These are phyloP conservation scores for Lasioglossum morio DNA, from an alignment of 2,888 invertebrate genomes.

Conservation along the genomic window DNA sequence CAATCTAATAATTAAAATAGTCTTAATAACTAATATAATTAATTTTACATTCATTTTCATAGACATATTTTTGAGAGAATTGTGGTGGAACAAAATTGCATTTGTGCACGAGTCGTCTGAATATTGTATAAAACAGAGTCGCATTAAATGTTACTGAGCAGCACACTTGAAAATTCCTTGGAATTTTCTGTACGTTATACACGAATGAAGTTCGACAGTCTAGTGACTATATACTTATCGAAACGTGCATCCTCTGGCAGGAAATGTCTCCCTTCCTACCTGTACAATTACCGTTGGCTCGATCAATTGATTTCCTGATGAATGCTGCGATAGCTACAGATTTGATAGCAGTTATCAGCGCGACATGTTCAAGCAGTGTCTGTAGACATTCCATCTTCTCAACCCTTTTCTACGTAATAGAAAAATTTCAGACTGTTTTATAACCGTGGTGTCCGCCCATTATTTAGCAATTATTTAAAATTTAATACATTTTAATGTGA, in stretches of 20 bases:
- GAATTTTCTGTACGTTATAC: not conserved
- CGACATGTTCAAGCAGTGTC: not conserved
- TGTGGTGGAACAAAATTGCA: no score
- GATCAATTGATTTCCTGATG: not conserved
- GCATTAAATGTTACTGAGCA: not conserved
- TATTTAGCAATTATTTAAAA: not conserved
- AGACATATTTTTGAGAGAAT: no score
- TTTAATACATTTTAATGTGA: no score
- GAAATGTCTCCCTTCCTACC: not conserved
- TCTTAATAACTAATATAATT: no score
- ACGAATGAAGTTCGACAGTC: not conserved
- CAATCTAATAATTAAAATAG: not conserved
- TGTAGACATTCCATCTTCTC: not conserved
- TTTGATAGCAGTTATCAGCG: slow-evolving; percentile 5
- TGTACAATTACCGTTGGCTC: slow-evolving; percentile 1
- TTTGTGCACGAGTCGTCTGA: not conserved
- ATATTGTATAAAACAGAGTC: not conserved
- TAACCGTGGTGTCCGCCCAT: not conserved
- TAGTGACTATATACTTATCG: not conserved
- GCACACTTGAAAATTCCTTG: not conserved
- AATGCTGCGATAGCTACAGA: not conserved
- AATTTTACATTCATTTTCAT: no score
- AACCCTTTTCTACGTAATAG: not conserved
- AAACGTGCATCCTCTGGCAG: not conserved
- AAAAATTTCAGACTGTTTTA: not conserved